Evolutionary conservation across 1,140 invertebrate genomes (phyloP).

Genomic region (Papilio dardanus): DNA sequence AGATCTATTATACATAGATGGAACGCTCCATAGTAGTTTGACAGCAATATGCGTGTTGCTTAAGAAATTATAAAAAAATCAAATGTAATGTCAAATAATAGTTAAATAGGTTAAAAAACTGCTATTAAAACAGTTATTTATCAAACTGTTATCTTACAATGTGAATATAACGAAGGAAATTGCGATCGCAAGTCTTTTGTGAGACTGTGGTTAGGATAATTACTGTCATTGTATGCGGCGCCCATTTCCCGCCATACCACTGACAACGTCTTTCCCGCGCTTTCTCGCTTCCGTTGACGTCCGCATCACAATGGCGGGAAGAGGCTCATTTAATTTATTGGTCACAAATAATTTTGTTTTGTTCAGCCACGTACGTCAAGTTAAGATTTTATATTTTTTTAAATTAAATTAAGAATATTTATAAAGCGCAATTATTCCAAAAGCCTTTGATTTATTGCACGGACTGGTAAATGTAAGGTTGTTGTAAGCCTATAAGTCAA

Average conservation of each 20-base stretch:
- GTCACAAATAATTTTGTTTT: slow-evolving; percentile 8
- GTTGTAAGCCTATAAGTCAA: too few species aligned
- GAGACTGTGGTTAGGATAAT: slow-evolving; percentile 30
- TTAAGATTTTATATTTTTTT: neutral
- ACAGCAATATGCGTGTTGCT: too few species aligned
- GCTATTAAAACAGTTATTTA: neutral
- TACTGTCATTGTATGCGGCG: slow-evolving; percentile 32
- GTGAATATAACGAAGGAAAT: slow-evolving; percentile 38
- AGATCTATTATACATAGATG: too few species aligned
- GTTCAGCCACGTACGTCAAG: neutral
- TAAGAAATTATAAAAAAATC: too few species aligned
- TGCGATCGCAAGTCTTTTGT: slow-evolving; percentile 33
- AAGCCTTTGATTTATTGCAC: too few species aligned
- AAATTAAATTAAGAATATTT: too few species aligned
- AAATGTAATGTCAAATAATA: too few species aligned
- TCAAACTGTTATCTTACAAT: neutral
- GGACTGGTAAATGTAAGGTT: too few species aligned
- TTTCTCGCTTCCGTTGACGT: slow-evolving; percentile 32
- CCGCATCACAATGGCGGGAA: slow-evolving; percentile 13
- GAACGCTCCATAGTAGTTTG: too few species aligned
- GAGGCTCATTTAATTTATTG: neutral
- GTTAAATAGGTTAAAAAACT: neutral
- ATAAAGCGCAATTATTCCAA: too few species aligned
- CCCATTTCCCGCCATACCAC: slow-evolving; percentile 32
- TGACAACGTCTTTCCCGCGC: slow-evolving; percentile 37